Base-by-base conservation (phyloP, 2,113 vertebrate species). In the Entomyzon cyanotis region DNA sequence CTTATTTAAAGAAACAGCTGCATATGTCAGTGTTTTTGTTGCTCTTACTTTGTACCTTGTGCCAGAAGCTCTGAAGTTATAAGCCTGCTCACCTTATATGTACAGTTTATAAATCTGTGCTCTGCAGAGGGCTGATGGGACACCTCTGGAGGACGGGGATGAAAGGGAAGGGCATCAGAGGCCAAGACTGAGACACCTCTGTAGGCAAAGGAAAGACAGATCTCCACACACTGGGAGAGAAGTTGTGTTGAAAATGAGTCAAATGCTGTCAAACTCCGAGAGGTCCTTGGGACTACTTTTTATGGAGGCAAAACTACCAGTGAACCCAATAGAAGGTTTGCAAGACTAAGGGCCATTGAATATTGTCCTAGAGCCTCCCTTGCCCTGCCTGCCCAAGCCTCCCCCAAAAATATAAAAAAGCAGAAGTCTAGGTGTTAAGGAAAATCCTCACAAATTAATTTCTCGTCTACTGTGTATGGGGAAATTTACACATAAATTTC, bases 1-100 rank as follows among this genome's bases (percentile, higher is more conserved):
- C 96, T 90, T 95, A 95, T 97, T 97, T 95, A 95, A 96, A 97
- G 96, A 94, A 96, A 97, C 95, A 97, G 97, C 96, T 95, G 94
- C 95, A 87, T 95, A 89, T 95, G 93, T 85, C 89, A 87, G 84
- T 96, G 96, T 94, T 95, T 95, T 97, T 95, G 94, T 96, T 97
- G 80, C 92, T 78, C 6, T 95, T 94, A 63, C 94, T 96, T 97
- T 94, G 84, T 95, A 95, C 64, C 65, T 83, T 62, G 88, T 94
- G 94, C 90, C 95, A 95, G 96, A 73, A 96, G 70, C 81, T 94
- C 95, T 98, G 96, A 94, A 92, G 59, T 89, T 91, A 79, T 93
- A 81, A 95, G 85, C 64, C 64, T 89, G 77, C 83, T 94, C 78
- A 83, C 90, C 95, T 92, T 93, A 15, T 69, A 94, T 59, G 60